Percentiles rank a stretch among this genome's conserved stretches.
phyloP scores from a whole-genome alignment of 2,888 invertebrate species.

The Cryptocephalus primarius region DNA sequence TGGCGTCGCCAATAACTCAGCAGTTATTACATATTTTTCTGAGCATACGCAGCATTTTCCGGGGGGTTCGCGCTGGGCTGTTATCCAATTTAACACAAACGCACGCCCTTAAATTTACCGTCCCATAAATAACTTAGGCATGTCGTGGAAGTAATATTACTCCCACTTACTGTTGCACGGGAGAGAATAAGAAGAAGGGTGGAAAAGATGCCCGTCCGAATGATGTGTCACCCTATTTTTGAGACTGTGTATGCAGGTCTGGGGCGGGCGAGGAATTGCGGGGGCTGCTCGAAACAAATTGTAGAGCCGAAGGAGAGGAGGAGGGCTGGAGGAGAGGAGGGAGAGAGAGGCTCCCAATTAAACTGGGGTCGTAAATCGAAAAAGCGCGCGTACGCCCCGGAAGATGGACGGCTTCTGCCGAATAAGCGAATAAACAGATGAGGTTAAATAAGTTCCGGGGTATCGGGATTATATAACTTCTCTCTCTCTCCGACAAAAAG shows the following conservation, averaged over 20 bases:
- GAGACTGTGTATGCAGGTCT: constrained; percentile 30
- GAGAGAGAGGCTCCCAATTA: constrained; percentile 31
- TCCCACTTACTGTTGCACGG: constrained; percentile 34
- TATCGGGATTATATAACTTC: constrained; percentile 25
- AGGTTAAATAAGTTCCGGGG: constrained; percentile 27
- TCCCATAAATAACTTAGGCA: constrained; percentile 39
- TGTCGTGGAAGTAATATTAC: constrained; percentile 38
- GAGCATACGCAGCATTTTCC: constrained; percentile 20
- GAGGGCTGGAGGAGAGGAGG: constrained; percentile 6
- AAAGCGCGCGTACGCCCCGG: constrained; percentile 23
- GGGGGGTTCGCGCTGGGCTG: constrained; percentile 19
- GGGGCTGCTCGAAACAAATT: constrained; percentile 26
- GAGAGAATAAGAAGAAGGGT: constrained; percentile 27
- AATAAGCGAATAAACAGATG: constrained; percentile 30
- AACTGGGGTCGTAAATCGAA: constrained; percentile 31
- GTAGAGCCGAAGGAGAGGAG: constrained; percentile 12
- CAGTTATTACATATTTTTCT: constrained; percentile 19
- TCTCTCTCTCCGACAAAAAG: constrained; percentile 18
- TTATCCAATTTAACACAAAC: constrained; percentile 35
- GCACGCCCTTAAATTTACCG: constrained; percentile 35
- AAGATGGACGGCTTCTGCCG: constrained; percentile 31
- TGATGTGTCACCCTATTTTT: constrained; percentile 1
- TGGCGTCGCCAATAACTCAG: too few species aligned
- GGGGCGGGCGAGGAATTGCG: constrained; percentile 18
- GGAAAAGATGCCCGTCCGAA: not conserved